These are phyloP conservation scores for Menidia menidia DNA, from an alignment of 2,797 vertebrate genomes.

Conservation along the genomic window DNA sequence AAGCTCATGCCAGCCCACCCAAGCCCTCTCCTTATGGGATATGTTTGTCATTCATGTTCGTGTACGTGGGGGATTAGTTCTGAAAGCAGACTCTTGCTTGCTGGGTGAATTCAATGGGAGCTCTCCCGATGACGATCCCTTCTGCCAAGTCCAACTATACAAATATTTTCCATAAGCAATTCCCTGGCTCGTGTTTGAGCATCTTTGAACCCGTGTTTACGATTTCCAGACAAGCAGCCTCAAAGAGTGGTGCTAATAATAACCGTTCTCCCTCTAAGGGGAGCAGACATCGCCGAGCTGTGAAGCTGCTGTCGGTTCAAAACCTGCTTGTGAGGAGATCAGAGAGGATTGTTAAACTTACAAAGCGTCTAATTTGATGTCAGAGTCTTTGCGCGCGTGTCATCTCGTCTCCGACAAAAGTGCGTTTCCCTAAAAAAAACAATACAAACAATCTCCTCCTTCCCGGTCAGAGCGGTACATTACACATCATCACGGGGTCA, in stretches of 20 bases:
- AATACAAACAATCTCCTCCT: neutral
- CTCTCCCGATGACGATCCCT: neutral
- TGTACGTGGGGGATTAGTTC: neutral
- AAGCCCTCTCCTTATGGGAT: neutral
- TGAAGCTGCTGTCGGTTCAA: neutral
- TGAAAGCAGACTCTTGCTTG: neutral
- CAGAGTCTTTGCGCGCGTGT: neutral
- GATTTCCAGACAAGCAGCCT: constrained; percentile 1
- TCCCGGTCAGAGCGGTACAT: constrained; percentile 1
- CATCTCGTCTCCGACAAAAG: constrained; percentile 2
- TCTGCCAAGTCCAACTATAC: neutral
- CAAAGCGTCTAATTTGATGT: constrained; percentile 4
- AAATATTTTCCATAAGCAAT: neutral
- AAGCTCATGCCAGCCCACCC: neutral
- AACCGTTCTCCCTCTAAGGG: constrained; percentile 2
- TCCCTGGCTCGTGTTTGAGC: neutral
- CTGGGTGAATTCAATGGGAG: neutral
- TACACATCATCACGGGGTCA: neutral
- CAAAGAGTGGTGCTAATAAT: neutral
- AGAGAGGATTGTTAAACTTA: neutral
- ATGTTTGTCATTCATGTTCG: neutral
- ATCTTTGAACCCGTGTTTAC: constrained; percentile 2
- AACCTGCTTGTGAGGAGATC: neutral
- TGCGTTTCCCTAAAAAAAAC: neutral
- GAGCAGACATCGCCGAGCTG: neutral